A percentile compares a stretch with the other conserved stretches of the same genome.
Evolutionary conservation across 2,888 invertebrate genomes (phyloP).

Genomic region (Drosophila nigricruria): DNA sequence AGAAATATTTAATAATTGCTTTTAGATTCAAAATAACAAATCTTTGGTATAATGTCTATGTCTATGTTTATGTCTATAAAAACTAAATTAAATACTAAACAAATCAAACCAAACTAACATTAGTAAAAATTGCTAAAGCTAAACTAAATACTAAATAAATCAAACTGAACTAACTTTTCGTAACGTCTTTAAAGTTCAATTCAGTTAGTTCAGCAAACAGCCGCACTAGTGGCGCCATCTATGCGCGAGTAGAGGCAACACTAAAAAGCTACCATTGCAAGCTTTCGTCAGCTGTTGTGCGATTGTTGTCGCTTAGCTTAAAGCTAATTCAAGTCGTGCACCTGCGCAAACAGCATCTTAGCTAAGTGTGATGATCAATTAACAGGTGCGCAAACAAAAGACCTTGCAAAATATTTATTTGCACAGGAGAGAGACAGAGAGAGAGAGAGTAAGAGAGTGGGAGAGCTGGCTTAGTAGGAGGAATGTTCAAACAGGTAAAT

Average conservation of each 20-base stretch:
- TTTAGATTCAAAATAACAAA: too few species aligned
- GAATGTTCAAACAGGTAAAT: conserved; percentile 16
- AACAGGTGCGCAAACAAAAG: conserved; percentile 33
- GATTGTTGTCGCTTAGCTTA: conserved; percentile 12
- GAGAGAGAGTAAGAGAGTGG: not conserved
- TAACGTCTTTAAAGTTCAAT: not conserved
- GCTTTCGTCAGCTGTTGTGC: conserved; percentile 7
- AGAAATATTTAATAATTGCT: not conserved
- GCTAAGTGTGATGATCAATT: not conserved
- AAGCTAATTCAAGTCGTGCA: conserved; percentile 38
- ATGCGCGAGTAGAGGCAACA: not conserved
- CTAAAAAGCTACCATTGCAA: conserved; percentile 4
- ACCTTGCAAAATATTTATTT: conserved; percentile 51
- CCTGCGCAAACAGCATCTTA: conserved; percentile 26
- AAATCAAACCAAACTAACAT: too few species aligned
- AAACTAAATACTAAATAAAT: not conserved
- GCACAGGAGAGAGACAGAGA: conserved; percentile 1
- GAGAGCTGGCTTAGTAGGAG: not conserved
- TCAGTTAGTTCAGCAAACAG: not conserved
- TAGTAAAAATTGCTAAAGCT: not conserved
- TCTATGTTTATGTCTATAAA: too few species aligned
- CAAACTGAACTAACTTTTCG: not conserved
- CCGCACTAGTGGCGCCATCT: conserved; percentile 43
- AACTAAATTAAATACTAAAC: too few species aligned
- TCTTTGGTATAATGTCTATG: too few species aligned